Evolutionary conservation across 2,113 vertebrate species (phyloP), one percentile per base, ranked within the genome.

Genomic region (Chaetura pelagica): DNA sequence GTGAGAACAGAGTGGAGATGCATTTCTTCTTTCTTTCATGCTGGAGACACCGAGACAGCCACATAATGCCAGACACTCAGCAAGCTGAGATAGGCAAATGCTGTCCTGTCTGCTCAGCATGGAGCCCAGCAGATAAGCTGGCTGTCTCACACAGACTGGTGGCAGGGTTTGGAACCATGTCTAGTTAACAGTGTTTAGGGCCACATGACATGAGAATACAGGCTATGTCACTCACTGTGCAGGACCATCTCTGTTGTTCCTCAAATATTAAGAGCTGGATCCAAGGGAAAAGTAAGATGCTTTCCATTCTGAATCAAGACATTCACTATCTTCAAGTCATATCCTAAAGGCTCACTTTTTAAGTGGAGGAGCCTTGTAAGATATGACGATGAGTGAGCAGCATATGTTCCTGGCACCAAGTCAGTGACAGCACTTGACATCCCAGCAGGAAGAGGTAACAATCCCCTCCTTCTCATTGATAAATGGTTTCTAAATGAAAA

Each of bases 51-150:
- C 1, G 5, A 85, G 84, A 63, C 64, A 93, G 81, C 87, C 81
- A 40, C 85, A 77, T 81, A 88, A 82, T 94, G 94, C 61, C 93
- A 96, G 88, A 67, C 88, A 52, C 63, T 32, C 67, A 67, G 75
- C 82, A 26, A 86, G 88, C 78, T 29, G 72, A 61, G 93, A 48
- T 6, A 68, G 93, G 78, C 81, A 62, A 66, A 74, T 2, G 32
- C 51, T 89, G 87, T 62, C 68, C 91, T 46, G 74, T 80, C 79
- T 95, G 87, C 72, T 86, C 72, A 19, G 67, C 1, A 5, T 18
- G n/a, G 57, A 91, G 76, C 63, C 71, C 79, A 20, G 90, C 90
- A 84, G 92, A 88, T 81, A 49, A 81, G 42, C 75, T 9, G 32
- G 10, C 73, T 71, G 87, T 54, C 59, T 73, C 34, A 0, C 63